Conservation (phyloP, 2,113 vertebrate genomes). For the Eulacestoma nigropectus region DNA sequence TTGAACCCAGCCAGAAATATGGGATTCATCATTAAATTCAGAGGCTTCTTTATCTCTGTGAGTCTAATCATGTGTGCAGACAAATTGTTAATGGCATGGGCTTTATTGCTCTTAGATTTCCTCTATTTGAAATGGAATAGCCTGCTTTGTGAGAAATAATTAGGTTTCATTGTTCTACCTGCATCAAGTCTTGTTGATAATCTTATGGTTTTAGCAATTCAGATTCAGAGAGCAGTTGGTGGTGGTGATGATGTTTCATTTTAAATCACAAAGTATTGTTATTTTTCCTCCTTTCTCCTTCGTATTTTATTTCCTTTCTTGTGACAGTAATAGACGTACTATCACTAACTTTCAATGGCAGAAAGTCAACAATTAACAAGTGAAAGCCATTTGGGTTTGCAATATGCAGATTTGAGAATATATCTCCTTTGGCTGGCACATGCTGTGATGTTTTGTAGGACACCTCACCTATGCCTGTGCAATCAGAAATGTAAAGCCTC, state of each 20-base stretch:
- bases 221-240: conserved; percentile 81
- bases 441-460: not conserved
- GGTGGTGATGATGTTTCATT: conserved; percentile 32
- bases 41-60: conserved; percentile 80
- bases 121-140: conserved; percentile 83
- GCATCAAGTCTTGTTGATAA: conserved; percentile 72
- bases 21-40: conserved; percentile 83
- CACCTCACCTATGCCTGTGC: not conserved
- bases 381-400: not conserved
- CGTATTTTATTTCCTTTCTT: conserved; percentile 15
- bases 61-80: conserved; percentile 85
- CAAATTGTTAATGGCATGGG: conserved; percentile 88
- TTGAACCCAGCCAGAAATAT: conserved; percentile 77
- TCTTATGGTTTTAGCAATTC: conserved; percentile 80
- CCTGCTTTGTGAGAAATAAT: conserved; percentile 88
- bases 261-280: conserved; percentile 65
- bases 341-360: conserved; percentile 6
- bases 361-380: conserved; percentile 18
- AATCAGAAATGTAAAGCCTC: not conserved
- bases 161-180: conserved; percentile 90
- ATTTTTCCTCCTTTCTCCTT: not conserved
- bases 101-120: conserved; percentile 84
- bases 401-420: not conserved
- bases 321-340: not conserved
- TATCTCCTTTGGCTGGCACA: not conserved